Base-by-base conservation (phyloP, 2,113 vertebrate genomes). In the Xenopus borealis region DNA sequence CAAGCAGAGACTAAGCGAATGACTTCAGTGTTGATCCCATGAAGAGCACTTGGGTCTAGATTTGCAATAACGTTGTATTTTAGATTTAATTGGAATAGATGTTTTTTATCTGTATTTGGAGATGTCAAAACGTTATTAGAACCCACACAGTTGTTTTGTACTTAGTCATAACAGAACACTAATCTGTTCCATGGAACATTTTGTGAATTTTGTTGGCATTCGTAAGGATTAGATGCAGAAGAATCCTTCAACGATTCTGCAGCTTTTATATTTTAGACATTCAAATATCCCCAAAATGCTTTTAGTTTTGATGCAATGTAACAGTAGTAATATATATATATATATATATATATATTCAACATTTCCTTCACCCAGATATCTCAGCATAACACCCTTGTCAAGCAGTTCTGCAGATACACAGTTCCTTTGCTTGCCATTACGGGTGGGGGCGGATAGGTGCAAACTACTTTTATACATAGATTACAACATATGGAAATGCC, bases 401-500 rank as follows among this genome's bases (percentile, higher is more conserved):
- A 61, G 6, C 19, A 23, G 16, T 27, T 33, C 23, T 33, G 12
- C 30, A 63, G 27, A 33, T 17, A 63, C 12, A 27, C 62, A 40
- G 10, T 40, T 2, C 11, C 23, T 30, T 17, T n/a, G 18, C 72
- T 50, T 47, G 16, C 16, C 12, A 19, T 16, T 12, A 44, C 50
- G 45, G 71, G 50, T 72, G 63, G 55, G 71, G 27, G 66, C 14
- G 62, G 20, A 27, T 55, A 30, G 53, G 63, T 47, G 59, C 50
- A 69, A 57, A 16, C 30, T n/a, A 59, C 46, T 52, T 68, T 68
- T 52, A 27, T 52, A 18, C 44, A 68, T 53, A 68, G 44, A 46
- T 62, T 23, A 12, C 13, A 33, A 69, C 20, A 62, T 4, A 75
- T 69, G 66, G 20, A 69, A 75, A 69, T 62, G 46, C 67, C 46